phyloP scores from a whole-genome alignment of 2,888 invertebrate species.

The Rhamnusium bicolor region DNA sequence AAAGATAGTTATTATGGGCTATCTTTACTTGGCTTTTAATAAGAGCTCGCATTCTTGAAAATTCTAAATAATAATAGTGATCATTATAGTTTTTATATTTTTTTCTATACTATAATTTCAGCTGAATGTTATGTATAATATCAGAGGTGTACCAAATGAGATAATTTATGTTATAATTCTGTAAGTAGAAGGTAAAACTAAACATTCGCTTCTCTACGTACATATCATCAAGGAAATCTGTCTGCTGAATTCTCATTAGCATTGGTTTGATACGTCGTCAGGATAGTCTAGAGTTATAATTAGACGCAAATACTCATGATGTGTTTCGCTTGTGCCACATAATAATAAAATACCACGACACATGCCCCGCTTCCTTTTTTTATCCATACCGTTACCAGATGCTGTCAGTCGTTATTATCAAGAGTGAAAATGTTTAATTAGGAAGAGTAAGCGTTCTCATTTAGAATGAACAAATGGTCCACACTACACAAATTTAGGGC shows the following conservation, averaged over 20 bases:
- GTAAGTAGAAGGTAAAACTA: neutral
- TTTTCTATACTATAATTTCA: too few relatives aligned
- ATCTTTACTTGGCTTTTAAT: too few relatives aligned
- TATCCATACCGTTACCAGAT: conserved; percentile 31
- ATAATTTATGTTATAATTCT: neutral
- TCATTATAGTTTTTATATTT: too few relatives aligned
- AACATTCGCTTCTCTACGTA: conserved; percentile 6
- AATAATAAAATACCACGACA: conserved; percentile 47
- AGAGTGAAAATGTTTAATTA: neutral
- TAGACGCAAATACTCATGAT: conserved; percentile 50
- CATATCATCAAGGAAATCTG: conserved; percentile 7
- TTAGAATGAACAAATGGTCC: neutral
- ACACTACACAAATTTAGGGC: too few relatives aligned
- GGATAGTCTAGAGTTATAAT: conserved; percentile 47
- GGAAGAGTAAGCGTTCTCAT: neutral
- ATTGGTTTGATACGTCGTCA: conserved; percentile 41
- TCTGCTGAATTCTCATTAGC: conserved; percentile 38
- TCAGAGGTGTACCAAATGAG: too few relatives aligned
- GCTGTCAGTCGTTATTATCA: neutral
- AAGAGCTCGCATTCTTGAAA: too few relatives aligned
- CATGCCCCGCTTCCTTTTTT: conserved; percentile 29
- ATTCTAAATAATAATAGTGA: too few relatives aligned
- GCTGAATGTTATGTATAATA: too few relatives aligned
- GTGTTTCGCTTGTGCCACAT: conserved; percentile 48
- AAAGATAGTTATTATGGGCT: too few relatives aligned